A percentile compares a stretch with the other conserved stretches of the same genome.
Evolutionary conservation across 64 coral and sea anemone species (phyloP).

Genomic region (Dendronephthya gigantea): DNA sequence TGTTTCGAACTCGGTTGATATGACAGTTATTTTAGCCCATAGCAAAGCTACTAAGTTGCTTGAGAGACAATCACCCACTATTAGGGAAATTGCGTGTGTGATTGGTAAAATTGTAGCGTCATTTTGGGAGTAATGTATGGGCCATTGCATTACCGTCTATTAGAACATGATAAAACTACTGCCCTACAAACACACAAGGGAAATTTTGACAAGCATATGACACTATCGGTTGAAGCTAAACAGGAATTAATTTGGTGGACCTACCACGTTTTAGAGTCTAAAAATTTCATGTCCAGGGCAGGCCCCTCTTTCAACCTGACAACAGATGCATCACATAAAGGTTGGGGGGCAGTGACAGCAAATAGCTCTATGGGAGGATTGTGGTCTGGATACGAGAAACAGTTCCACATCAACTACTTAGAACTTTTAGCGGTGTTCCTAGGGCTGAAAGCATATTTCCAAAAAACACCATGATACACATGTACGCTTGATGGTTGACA

Average conservation of each 20-base stretch:
- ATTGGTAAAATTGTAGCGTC: neutral
- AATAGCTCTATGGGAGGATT: neutral
- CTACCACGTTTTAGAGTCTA: neutral
- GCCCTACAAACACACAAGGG: neutral
- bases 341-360: neutral
- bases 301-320: neutral
- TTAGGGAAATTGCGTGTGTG: neutral
- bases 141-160: neutral
- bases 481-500: too few relatives aligned
- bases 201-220: neutral
- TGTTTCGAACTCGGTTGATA: neutral
- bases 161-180: neutral
- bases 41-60: neutral
- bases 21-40: neutral
- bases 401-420: neutral
- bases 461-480: too few relatives aligned
- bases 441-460: too few relatives aligned
- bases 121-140: neutral
- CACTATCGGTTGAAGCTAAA: neutral
- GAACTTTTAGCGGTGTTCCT: neutral
- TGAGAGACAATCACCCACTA: neutral
- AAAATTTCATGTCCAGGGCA: neutral
- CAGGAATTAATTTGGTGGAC: neutral
- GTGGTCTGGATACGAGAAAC: neutral
- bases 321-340: neutral